phyloP scores from a whole-genome alignment of 2,888 invertebrate species.

The Lumbricus terrestris region DNA sequence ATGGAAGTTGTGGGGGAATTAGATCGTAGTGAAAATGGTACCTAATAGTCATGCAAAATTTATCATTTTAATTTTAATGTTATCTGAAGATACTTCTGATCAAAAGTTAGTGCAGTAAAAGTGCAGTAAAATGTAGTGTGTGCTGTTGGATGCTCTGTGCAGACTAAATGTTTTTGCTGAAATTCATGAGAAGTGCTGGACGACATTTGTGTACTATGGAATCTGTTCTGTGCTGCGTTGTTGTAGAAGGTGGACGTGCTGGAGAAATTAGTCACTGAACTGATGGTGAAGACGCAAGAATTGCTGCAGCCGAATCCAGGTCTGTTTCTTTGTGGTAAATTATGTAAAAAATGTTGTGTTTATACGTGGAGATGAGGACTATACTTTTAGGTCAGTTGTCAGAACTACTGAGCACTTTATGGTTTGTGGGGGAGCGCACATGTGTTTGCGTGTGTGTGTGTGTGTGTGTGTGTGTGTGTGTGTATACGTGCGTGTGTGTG shows the following conservation, averaged over 20 bases:
- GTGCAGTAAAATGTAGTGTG: not conserved
- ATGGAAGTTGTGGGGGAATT: not conserved
- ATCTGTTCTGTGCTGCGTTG: conserved; percentile 5
- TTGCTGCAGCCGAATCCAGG: conserved; percentile 98
- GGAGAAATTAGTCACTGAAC: conserved; percentile 90
- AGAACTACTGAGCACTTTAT: no score
- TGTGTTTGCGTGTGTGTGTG: not conserved
- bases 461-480: not conserved
- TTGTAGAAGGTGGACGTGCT: conserved; percentile 94
- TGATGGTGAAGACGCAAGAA: conserved; percentile 95
- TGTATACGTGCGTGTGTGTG: no score
- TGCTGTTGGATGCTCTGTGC: not conserved
- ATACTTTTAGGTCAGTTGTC: no score
- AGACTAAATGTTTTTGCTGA: not conserved
- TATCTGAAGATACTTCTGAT: not conserved
- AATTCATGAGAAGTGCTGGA: not conserved
- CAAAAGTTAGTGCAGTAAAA: not conserved
- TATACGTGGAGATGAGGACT: no score
- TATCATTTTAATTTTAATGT: not conserved
- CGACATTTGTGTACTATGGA: not conserved
- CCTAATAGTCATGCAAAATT: not conserved
- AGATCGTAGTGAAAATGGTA: not conserved
- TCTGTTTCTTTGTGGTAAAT: conserved; percentile 39
- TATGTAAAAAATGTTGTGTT: no score
- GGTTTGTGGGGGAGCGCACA: no score